These are phyloP conservation scores for Salticus scenicus DNA, from an alignment of 2,888 invertebrate species.

Conservation along the genomic window DNA sequence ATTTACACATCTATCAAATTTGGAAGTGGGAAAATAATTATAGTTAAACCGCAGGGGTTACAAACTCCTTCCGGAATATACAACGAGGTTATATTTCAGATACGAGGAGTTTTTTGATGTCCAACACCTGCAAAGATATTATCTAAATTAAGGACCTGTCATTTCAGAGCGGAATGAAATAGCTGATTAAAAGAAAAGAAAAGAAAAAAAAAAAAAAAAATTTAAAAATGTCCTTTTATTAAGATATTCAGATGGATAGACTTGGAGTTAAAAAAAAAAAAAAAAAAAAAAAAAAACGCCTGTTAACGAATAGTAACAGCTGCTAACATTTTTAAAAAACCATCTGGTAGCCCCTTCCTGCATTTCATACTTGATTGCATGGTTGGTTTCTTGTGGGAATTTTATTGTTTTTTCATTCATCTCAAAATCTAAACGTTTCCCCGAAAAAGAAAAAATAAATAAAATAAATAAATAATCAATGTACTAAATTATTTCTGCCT, in stretches of 20 bases:
- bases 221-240: conserved; percentile 12
- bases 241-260: conserved; percentile 15
- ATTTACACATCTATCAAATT: too few species aligned
- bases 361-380: neutral
- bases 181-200: neutral
- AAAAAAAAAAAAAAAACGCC: neutral
- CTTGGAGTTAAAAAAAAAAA: neutral
- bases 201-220: too few species aligned
- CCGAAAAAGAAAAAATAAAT: too few species aligned
- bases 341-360: neutral
- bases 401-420: too few species aligned
- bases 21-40: too few species aligned
- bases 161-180: neutral
- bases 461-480: too few species aligned
- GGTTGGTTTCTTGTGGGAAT: neutral
- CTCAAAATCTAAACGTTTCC: too few species aligned
- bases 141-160: conserved; percentile 16
- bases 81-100: neutral
- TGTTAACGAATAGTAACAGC: neutral
- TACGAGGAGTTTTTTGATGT: too few species aligned
- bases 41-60: neutral
- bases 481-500: too few species aligned
- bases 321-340: neutral
- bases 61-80: neutral
- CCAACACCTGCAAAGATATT: neutral